Percentiles rank a stretch among this genome's conserved stretches.
Conservation (phyloP, 2,113 vertebrate species). For the Campylorhamphus procurvoides region DNA sequence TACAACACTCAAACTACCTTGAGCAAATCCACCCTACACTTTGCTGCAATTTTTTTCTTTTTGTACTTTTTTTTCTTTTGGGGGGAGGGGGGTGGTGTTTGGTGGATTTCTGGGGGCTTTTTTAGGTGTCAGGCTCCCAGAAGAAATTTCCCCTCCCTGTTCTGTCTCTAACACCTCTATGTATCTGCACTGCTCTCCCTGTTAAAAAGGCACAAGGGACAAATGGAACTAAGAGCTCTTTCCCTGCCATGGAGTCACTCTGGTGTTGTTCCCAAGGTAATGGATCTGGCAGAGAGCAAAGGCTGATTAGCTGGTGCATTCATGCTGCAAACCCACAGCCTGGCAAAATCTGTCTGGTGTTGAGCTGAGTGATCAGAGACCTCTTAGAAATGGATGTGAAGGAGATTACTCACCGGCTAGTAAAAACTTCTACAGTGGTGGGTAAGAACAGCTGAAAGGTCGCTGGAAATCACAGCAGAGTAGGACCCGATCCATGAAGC, state of each 20-base stretch:
- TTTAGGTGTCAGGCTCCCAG: background rate
- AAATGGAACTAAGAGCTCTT: background rate
- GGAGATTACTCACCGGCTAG: background rate
- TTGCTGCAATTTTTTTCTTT: background rate
- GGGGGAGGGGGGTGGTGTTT: too few relatives aligned
- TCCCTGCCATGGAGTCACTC: accelerated
- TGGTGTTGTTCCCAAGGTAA: background rate
- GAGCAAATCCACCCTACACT: background rate
- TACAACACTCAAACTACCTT: background rate
- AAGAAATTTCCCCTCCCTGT: background rate
- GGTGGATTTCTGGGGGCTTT: too few relatives aligned
- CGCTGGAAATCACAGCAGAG: background rate
- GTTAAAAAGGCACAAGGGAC: background rate
- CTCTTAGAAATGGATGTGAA: background rate
- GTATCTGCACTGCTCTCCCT: background rate
- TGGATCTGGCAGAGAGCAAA: background rate
- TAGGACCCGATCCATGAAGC: background rate
- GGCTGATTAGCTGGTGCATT: background rate
- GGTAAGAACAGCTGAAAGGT: background rate
- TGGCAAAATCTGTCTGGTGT: background rate
- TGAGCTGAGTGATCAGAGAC: background rate
- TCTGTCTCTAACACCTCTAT: background rate
- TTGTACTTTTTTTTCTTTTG: background rate
- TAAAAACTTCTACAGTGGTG: background rate
- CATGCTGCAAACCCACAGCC: background rate